phyloP scores from a whole-genome alignment of 2,797 vertebrate genomes.

The Bradypodion ventrale region DNA sequence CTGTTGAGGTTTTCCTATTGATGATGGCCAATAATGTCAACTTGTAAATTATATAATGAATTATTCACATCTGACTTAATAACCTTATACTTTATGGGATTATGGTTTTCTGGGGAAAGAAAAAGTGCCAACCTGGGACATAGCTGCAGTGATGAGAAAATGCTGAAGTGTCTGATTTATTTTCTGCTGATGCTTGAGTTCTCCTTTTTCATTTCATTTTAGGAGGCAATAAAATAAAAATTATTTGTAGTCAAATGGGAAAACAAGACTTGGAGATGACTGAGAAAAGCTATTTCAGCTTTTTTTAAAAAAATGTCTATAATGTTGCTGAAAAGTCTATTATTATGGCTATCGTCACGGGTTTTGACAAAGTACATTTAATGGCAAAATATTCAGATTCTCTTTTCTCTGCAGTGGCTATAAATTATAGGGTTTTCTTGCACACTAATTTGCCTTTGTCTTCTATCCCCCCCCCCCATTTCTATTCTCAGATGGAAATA shows the following conservation, averaged over 20 bases:
- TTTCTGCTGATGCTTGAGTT: constrained; percentile 51
- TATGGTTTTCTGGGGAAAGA: constrained; percentile 56
- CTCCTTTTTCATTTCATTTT: constrained; percentile 60
- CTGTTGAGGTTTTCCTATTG: constrained; percentile 20
- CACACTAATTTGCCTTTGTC: background rate
- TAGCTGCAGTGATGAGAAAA: constrained; percentile 68
- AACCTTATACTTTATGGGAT: constrained; percentile 71
- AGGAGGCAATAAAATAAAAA: constrained; percentile 59
- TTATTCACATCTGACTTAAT: constrained; percentile 78
- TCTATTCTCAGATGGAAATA: background rate
- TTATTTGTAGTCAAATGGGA: constrained; percentile 63
- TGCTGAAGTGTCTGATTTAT: constrained; percentile 66
- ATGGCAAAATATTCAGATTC: constrained; percentile 19
- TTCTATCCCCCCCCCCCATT: constrained; percentile 13
- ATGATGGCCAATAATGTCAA: constrained; percentile 69
- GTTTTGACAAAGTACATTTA: constrained; percentile 30
- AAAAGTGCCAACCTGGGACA: constrained; percentile 63
- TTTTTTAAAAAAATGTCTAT: constrained; percentile 40
- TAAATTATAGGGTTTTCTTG: background rate
- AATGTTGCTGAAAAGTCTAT: constrained; percentile 42
- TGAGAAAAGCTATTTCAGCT: constrained; percentile 38
- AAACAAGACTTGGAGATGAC: constrained; percentile 40
- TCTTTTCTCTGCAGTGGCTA: background rate
- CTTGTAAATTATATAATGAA: constrained; percentile 77
- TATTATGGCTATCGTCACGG: constrained; percentile 36